A percentile compares a stretch with the other conserved stretches of the same genome.
phyloP scores from a whole-genome alignment of 1,140 invertebrate species.

The Wasmannia auropunctata region DNA sequence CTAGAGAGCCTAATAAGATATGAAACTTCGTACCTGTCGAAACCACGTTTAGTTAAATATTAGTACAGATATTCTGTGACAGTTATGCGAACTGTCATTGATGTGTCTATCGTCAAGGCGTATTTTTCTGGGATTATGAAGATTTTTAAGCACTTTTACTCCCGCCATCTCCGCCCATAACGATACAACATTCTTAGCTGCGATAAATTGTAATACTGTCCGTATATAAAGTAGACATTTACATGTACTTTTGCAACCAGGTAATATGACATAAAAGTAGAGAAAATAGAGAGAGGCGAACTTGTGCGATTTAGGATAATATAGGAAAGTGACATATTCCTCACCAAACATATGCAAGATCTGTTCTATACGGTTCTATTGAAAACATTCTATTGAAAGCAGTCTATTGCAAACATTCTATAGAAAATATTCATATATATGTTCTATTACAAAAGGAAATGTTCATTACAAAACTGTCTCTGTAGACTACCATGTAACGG shows the following conservation, averaged over 20 bases:
- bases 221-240: conserved; percentile 35
- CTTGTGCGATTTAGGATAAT: conserved; percentile 8
- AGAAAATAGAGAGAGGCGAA: not conserved
- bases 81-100: conserved; percentile 17
- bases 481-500: not conserved
- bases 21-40: conserved; percentile 47
- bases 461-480: not conserved
- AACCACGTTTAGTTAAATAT: conserved; percentile 17
- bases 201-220: conserved; percentile 44
- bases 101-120: not conserved
- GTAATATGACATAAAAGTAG: not conserved
- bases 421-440: not conserved
- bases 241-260: conserved; percentile 24
- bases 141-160: conserved; percentile 66
- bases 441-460: not conserved
- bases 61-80: conserved; percentile 23
- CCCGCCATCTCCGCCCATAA: conserved; percentile 65
- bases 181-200: conserved; percentile 18
- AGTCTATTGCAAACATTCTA: not conserved
- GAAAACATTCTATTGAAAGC: not conserved
- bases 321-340: not conserved
- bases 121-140: conserved; percentile 54
- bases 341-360: not conserved
- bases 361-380: not conserved
- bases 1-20: conserved; percentile 48